Percentiles rank a stretch among this genome's conserved stretches.
These are phyloP conservation scores for Philopedon plagiatum DNA, from an alignment of 2,888 invertebrate species.

Conservation along the genomic window DNA sequence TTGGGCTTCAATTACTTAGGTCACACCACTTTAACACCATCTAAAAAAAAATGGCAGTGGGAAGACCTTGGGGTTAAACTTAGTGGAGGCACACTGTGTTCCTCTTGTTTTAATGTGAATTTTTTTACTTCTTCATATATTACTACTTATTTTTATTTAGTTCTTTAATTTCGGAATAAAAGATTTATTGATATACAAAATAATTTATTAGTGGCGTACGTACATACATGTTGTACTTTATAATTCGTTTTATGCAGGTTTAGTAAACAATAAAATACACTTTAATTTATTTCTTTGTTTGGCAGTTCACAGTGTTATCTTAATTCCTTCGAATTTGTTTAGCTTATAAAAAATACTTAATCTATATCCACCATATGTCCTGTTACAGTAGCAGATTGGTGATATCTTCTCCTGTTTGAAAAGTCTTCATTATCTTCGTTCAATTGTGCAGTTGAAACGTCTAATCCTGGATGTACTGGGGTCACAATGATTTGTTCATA, in stretches of 20 bases:
- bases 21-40: too few relatives aligned
- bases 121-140: background rate
- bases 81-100: too few relatives aligned
- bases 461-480: constrained; percentile 84
- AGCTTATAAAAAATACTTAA: constrained; percentile 55
- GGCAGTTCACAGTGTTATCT: background rate
- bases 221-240: constrained; percentile 10
- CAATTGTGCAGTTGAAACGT: constrained; percentile 87
- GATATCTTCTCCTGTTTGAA: constrained; percentile 91
- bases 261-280: constrained; percentile 8
- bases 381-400: constrained; percentile 89
- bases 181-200: constrained; percentile 19
- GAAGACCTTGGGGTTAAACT: too few relatives aligned
- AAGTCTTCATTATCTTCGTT: constrained; percentile 98
- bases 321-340: background rate
- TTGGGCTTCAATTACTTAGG: too few relatives aligned
- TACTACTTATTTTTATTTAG: constrained; percentile 15
- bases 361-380: constrained; percentile 77
- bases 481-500: constrained; percentile 91
- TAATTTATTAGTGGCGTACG: constrained; percentile 31
- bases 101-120: too few relatives aligned
- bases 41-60: too few relatives aligned
- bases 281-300: constrained; percentile 22
- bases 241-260: constrained; percentile 10
- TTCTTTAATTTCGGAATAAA: constrained; percentile 20